Conservation (phyloP, 2,113 vertebrate genomes). For the Alaudala cheleensis region DNA sequence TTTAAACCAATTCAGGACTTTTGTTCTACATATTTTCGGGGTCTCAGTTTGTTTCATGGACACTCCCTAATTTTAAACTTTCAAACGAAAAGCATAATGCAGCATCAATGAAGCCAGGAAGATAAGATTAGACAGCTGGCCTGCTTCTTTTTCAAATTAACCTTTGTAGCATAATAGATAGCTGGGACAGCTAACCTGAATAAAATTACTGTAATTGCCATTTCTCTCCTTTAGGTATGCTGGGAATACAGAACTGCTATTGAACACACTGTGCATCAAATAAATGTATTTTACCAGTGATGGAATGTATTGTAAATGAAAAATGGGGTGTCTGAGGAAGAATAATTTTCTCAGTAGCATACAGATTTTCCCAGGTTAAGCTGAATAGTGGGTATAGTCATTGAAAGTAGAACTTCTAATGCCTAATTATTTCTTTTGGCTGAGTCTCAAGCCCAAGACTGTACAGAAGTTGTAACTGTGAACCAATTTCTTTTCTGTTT, state of each 20-base stretch:
- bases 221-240: background rate
- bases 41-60: background rate
- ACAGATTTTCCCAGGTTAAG: background rate
- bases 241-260: background rate
- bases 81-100: background rate
- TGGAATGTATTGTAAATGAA: background rate
- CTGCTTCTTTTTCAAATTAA: background rate
- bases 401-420: background rate
- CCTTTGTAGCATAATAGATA: background rate
- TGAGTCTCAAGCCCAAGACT: background rate
- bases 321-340: background rate
- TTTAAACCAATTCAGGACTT: background rate
- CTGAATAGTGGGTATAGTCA: background rate
- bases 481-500: background rate
- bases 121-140: background rate
- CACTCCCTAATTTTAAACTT: background rate
- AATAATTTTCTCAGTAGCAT: background rate
- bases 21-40: background rate
- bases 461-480: background rate
- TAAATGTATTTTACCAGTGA: background rate
- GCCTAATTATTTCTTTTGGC: background rate
- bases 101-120: background rate
- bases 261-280: background rate
- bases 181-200: background rate
- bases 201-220: background rate